These are phyloP conservation scores for Pleuronectes platessa DNA, from an alignment of 2,113 vertebrate genomes.

Conservation along the genomic window DNA sequence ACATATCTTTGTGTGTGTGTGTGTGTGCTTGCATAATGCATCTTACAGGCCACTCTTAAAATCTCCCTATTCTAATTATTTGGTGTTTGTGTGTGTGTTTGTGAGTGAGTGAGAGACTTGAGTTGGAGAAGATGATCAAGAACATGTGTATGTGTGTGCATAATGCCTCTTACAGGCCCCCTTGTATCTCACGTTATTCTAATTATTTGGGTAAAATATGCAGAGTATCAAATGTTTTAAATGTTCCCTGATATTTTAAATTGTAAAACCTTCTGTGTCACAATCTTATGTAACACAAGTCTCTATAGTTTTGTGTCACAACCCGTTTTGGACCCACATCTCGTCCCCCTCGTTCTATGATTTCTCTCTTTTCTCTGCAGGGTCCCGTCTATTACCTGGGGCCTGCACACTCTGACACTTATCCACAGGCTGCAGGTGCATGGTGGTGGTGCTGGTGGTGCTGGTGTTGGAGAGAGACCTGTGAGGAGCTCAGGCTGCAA, in stretches of 20 bases:
- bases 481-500: not conserved
- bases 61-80: not conserved
- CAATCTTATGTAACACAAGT: no score
- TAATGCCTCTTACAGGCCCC: not conserved
- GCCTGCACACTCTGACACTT: not conserved
- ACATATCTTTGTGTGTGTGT: no score
- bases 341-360: no score
- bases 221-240: not conserved
- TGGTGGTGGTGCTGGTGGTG: not conserved
- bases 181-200: not conserved
- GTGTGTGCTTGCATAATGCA: not conserved
- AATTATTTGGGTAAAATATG: not conserved
- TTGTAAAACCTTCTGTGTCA: no score
- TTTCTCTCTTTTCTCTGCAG: not conserved
- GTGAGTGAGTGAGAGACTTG: no score
- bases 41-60: not conserved
- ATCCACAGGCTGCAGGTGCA: not conserved
- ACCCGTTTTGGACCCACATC: no score
- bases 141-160: not conserved
- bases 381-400: conserved; percentile 15
- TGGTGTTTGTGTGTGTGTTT: no score
- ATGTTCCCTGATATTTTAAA: not conserved
- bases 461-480: not conserved
- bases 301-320: no score
- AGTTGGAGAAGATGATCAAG: no score